phyloP scores from a whole-genome alignment of 2,797 vertebrate species.

The Gephyroberyx darwinii region DNA sequence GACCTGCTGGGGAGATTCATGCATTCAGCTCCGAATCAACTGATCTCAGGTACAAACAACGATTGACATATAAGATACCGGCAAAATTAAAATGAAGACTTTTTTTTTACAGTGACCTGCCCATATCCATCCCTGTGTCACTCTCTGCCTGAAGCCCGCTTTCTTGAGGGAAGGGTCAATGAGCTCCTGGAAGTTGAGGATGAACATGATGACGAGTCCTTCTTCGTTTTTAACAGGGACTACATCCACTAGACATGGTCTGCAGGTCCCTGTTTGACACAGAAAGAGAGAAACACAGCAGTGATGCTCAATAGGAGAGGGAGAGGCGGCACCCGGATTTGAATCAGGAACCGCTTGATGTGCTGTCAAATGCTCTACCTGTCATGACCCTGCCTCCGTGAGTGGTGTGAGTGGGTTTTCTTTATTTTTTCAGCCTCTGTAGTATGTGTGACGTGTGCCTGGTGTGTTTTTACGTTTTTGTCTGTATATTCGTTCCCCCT shows the following conservation, averaged over 20 bases:
- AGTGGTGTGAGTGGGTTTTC: too few species aligned
- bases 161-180: conserved; percentile 85
- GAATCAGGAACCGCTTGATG: conserved; percentile 80
- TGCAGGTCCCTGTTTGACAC: conserved; percentile 85
- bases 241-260: conserved; percentile 93
- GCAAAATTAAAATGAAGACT: too few species aligned
- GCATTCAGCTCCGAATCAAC: background rate
- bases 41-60: too few species aligned
- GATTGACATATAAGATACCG: too few species aligned
- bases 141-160: conserved; percentile 85
- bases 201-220: conserved; percentile 95
- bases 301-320: background rate
- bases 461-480: too few species aligned
- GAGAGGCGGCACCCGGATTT: conserved; percentile 69
- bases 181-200: conserved; percentile 96
- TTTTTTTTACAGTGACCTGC: conserved; percentile 68
- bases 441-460: too few species aligned
- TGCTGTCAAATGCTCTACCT: conserved; percentile 81
- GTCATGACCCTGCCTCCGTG: too few species aligned
- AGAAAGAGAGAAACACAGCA: background rate
- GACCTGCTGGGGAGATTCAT: conserved; percentile 72
- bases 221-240: conserved; percentile 96
- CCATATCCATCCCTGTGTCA: conserved; percentile 85
- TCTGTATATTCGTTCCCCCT: too few species aligned
- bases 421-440: too few species aligned